Evolutionary conservation across 2,888 invertebrate species (phyloP).

Genomic region (Mesorhabditis sp.): DNA sequence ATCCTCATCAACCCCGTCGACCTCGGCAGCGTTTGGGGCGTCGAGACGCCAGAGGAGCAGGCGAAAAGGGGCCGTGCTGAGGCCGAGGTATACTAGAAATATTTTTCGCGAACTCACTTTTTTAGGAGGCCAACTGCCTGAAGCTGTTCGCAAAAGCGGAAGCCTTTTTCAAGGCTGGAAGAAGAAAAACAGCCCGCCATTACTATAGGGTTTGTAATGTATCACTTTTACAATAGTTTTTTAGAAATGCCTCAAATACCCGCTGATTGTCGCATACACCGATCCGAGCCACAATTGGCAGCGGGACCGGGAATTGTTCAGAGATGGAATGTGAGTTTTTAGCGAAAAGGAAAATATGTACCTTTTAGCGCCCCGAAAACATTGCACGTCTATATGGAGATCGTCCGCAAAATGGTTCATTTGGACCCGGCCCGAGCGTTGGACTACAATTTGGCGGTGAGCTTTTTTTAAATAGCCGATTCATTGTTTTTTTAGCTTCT

Average conservation of each 20-base stretch:
- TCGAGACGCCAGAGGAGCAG: neutral
- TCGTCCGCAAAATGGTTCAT: neutral
- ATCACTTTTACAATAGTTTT: no score
- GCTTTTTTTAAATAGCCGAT: neutral
- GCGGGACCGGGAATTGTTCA: no score
- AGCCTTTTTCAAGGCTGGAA: no score
- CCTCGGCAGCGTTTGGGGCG: neutral
- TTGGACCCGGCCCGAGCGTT: neutral
- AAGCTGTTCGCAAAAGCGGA: no score
- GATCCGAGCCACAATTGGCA: no score
- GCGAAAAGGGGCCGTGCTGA: neutral
- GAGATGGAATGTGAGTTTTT: no score
- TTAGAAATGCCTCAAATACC: no score
- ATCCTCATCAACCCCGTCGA: neutral
- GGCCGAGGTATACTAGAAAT: no score
- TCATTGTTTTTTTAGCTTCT: neutral
- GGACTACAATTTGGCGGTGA: neutral
- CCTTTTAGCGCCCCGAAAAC: neutral
- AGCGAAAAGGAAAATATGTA: neutral
- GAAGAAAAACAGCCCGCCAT: no score
- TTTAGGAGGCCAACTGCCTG: neutral
- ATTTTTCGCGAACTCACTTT: neutral
- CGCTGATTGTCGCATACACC: no score
- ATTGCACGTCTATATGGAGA: neutral
- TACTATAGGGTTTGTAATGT: no score